Base-by-base conservation (phyloP, 2,113 vertebrate genomes). In the Acrocephalus kingi region DNA sequence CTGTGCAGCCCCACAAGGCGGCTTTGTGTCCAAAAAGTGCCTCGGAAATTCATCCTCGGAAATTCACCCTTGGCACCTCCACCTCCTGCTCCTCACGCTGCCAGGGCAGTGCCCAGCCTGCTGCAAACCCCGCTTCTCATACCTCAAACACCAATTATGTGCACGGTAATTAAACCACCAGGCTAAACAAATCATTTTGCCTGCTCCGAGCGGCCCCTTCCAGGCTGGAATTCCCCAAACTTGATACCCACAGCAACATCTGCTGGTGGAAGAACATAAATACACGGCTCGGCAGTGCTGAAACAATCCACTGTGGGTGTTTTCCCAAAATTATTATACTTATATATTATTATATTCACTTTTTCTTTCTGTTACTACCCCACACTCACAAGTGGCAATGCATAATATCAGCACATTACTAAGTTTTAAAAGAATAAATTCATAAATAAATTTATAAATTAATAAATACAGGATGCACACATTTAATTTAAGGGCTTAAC, bases 231-330 rank as follows among this genome's bases (percentile, higher is more conserved):
- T 66, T 77, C 62, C 62, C 84, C 78, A 81, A 93, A 87, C 12
- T 62, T 9, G 90, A 58, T 77, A 67, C 56, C 86, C 84, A 97
- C 74, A 98, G 98, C 97, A 89, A 77, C 97, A 97, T 90, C 97
- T 98, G 96, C 97, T 97, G 97, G 97, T 86, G 41, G 91, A 87
- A 93, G 11, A 8, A 35, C 33, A 87, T 5, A 81, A 89, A 66
- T 91, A 30, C 96, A 97, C 49, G 48, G 1, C 8, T 24, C 10
- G 21, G 41, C 15, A 25, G 2, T 0, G 20, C 43, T 5, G 14
- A n/a, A 69, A 45, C 45, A 41, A n/a, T 11, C 55, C 5, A 5
- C 0, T 30, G 18, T 6, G 51, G 52, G 5, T 31, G 20, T 59
- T 28, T 51, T 19, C 66, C 52, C 69, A 11, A 31, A 54, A 6